Conservation (phyloP, 2,888 invertebrate species). For the Coleophora deauratella region DNA sequence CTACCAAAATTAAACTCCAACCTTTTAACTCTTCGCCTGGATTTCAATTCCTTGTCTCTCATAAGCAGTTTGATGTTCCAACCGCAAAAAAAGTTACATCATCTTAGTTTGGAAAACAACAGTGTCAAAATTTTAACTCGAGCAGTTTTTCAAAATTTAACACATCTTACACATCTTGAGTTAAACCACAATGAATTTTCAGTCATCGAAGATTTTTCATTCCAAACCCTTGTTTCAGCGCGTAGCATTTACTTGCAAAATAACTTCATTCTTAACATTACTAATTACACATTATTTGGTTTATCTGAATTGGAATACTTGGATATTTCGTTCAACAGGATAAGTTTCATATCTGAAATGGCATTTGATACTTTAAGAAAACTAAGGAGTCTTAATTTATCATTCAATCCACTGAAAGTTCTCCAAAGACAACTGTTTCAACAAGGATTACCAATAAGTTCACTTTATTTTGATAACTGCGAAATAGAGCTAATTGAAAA, state of each 20-base stretch:
- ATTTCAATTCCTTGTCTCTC: slow-evolving; percentile 82
- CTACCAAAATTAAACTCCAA: slow-evolving; percentile 81
- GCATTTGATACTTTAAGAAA: slow-evolving; percentile 85
- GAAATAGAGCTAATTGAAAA: slow-evolving; percentile 82
- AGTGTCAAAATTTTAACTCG: slow-evolving; percentile 80
- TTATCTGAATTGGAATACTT: slow-evolving; percentile 86
- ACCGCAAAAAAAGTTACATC: slow-evolving; percentile 85
- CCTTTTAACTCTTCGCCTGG: slow-evolving; percentile 83
- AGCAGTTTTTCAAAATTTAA: slow-evolving; percentile 82
- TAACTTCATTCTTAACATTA: slow-evolving; percentile 81
- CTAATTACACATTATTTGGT: slow-evolving; percentile 82
- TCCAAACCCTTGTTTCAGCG: slow-evolving; percentile 82
- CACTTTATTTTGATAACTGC: slow-evolving; percentile 83
- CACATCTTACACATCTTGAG: slow-evolving; percentile 82
- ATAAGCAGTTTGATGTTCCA: slow-evolving; percentile 84
- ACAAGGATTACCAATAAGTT: slow-evolving; percentile 82
- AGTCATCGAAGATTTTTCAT: slow-evolving; percentile 86
- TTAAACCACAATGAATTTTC: slow-evolving; percentile 86
- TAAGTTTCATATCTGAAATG: slow-evolving; percentile 80
- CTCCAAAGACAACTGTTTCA: slow-evolving; percentile 84
- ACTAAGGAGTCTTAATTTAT: slow-evolving; percentile 84
- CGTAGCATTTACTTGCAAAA: slow-evolving; percentile 85
- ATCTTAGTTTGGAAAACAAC: slow-evolving; percentile 88
- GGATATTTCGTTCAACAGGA: slow-evolving; percentile 81
- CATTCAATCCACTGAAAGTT: slow-evolving; percentile 82